These are phyloP conservation scores for Phasianus colchicus DNA, from an alignment of 2,113 vertebrate species.

Conservation along the genomic window DNA sequence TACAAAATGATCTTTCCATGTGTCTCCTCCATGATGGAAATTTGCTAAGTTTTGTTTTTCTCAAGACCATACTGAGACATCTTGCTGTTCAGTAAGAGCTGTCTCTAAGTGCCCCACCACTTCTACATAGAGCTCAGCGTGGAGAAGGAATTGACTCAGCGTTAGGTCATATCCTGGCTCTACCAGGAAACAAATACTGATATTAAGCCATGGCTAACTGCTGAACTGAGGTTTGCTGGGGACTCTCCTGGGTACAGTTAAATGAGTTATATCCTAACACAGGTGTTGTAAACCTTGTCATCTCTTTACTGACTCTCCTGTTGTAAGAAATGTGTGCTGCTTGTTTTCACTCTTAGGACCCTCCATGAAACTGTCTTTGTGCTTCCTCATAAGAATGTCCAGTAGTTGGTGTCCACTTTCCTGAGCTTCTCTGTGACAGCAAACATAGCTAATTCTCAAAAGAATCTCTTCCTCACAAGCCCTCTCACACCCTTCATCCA, in stretches of 20 bases:
- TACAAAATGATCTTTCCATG: neutral
- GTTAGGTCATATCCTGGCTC: neutral
- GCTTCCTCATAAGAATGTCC: neutral
- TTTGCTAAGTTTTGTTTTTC: neutral
- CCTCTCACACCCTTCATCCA: neutral
- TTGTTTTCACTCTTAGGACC: neutral
- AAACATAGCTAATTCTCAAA: neutral
- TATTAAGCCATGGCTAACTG: neutral
- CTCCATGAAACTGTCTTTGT: neutral
- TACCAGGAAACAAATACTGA: neutral
- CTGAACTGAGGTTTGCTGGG: neutral
- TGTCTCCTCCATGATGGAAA: neutral
- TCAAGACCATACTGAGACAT: neutral
- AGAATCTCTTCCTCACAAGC: neutral
- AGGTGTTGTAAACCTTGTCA: neutral
- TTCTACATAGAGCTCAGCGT: fast-evolving
- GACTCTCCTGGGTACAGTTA: neutral
- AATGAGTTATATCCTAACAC: neutral
- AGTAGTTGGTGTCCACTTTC: neutral
- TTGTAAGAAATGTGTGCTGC: neutral
- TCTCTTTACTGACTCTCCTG: neutral
- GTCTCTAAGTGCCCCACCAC: neutral
- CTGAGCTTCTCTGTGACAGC: neutral
- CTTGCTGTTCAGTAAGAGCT: neutral
- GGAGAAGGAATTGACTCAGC: neutral